These are phyloP conservation scores for Podocnemis expansa DNA, from an alignment of 2,113 vertebrate species.

Conservation along the genomic window DNA sequence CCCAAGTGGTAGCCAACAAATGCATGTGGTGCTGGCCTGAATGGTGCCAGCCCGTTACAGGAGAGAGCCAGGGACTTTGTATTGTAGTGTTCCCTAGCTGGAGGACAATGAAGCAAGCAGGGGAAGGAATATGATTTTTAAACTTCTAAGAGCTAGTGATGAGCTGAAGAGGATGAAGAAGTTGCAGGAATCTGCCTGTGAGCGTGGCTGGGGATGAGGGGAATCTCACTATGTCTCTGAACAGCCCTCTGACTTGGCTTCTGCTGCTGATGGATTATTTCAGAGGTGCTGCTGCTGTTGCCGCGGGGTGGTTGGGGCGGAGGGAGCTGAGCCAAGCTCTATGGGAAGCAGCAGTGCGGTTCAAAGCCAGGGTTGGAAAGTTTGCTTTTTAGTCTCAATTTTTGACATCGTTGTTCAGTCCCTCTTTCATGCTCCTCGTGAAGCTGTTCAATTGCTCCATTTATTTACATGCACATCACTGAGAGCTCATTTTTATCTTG, in stretches of 20 bases:
- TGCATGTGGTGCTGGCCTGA: fast-evolving
- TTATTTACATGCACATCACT: slow-evolving; percentile 84
- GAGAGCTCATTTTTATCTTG: slow-evolving; percentile 87
- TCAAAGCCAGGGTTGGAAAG: not conserved
- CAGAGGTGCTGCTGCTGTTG: too few species aligned
- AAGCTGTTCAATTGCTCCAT: slow-evolving; percentile 88
- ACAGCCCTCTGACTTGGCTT: not conserved
- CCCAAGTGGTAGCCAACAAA: not conserved
- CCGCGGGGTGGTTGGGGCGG: not conserved
- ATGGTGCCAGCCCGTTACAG: not conserved
- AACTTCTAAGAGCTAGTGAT: fast-evolving
- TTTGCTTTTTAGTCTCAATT: slow-evolving; percentile 69
- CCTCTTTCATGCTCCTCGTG: slow-evolving; percentile 76
- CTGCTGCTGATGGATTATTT: not conserved
- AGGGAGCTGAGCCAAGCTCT: not conserved
- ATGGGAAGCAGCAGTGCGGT: fast-evolving
- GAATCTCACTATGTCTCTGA: not conserved
- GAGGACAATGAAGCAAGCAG: not conserved
- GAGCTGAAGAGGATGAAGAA: fast-evolving
- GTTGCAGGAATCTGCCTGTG: not conserved
- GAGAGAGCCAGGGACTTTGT: not conserved
- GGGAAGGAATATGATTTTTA: not conserved
- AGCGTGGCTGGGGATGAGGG: fast-evolving
- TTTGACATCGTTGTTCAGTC: slow-evolving; percentile 79
- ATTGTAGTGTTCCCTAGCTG: not conserved